Conservation (phyloP, 2,797 vertebrate species). For the Rhinatrema bivittatum region DNA sequence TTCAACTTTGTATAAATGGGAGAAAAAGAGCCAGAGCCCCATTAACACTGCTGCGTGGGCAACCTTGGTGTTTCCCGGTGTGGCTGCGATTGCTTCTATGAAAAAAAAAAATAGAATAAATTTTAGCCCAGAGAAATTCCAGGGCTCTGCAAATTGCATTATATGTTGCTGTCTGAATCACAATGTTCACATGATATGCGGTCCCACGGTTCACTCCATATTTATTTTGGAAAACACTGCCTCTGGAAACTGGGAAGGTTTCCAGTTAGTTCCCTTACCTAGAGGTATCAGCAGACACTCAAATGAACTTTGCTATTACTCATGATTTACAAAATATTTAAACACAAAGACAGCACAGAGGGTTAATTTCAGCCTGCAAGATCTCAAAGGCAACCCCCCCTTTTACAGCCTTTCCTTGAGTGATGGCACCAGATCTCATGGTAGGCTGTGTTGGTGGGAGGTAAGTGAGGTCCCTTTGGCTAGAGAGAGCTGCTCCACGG, state of each 20-base stretch:
- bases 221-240: constrained; percentile 55
- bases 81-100: no score
- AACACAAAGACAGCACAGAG: constrained; percentile 26
- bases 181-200: constrained; percentile 44
- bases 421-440: no score
- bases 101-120: constrained; percentile 11
- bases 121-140: constrained; percentile 27
- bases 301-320: constrained; percentile 43
- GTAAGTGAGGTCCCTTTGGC: no score
- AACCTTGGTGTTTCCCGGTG: no score
- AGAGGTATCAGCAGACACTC: constrained; percentile 48
- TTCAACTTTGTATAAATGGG: no score
- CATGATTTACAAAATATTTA: constrained; percentile 27
- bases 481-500: no score
- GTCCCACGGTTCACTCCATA: constrained; percentile 32
- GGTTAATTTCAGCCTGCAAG: no score
- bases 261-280: constrained; percentile 58
- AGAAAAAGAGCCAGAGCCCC: no score
- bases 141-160: constrained; percentile 32
- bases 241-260: constrained; percentile 53
- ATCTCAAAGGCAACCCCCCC: no score
- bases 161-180: constrained; percentile 43
- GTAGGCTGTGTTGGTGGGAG: no score
- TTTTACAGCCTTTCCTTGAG: no score
- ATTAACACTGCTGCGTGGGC: no score